Base-by-base conservation (phyloP, 2,113 vertebrate genomes). In the Tychaedon coryphoeus region DNA sequence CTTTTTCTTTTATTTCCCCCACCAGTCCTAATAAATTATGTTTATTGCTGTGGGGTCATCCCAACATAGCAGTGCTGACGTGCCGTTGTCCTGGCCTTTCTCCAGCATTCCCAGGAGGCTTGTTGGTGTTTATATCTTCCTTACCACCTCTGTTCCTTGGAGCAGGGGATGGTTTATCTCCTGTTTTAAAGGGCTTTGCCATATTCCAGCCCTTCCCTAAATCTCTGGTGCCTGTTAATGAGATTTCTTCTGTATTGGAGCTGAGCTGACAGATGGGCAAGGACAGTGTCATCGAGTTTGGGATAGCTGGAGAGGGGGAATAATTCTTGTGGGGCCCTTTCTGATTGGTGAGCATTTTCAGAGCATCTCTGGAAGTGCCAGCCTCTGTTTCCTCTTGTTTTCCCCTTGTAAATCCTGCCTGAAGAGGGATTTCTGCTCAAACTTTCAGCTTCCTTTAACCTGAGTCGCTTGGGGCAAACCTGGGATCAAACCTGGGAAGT, bases 221-320 rank as follows among this genome's bases (percentile, higher is more conserved):
- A 83, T 77, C 72, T 70, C 16, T 28, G 62, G 15, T 0, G 1
- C 31, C 64, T 1, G 0, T 83, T 70, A 56, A 80, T 70, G 53
- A 85, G 89, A 84, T 96, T 64, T 92, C 65, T 56, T 84, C 10
- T 2, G 25, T 40, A 1, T 22, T 9, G 69, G 42, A 77, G 61
- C 73, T 19, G 84, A 71, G 83, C 79, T 77, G 80, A 69, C 83
- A 56, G 51, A 45, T n/a, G 80, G 76, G 57, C 94, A 89, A 94
- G 89, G 91, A 71, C 61, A 11, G 9, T 28, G 33, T 71, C 84
- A 65, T 28, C n/a, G 40, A 72, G 8, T 74, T 60, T 64, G 60
- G 71, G 45, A 7, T 33, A 36, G 78, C 28, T 90, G 58, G 64
- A 2, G 6, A 7, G 20, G 48, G n/a, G 23, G 28, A 81, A 75